These are phyloP conservation scores for Lamprotornis superbus DNA, from an alignment of 2,113 vertebrate species.

Conservation along the genomic window DNA sequence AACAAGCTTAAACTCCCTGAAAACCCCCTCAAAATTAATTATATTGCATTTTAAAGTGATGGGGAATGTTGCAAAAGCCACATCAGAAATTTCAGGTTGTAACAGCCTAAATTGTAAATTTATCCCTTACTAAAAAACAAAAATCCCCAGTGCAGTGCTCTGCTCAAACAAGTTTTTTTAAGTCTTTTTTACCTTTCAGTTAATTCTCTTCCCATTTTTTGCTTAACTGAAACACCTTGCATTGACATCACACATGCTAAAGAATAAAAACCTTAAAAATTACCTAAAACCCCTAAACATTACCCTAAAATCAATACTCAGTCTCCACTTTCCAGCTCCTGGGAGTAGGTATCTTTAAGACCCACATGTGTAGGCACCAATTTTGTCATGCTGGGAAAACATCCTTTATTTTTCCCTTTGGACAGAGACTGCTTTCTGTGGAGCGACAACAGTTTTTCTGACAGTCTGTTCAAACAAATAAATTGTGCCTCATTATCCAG, in stretches of 20 bases:
- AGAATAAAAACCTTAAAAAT: background rate
- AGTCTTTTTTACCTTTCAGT: background rate
- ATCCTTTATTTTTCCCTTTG: background rate
- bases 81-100: background rate
- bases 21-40: background rate
- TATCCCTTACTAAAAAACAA: background rate
- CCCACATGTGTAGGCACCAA: background rate
- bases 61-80: background rate
- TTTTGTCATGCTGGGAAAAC: background rate
- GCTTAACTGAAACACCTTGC: background rate
- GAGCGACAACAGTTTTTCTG: background rate
- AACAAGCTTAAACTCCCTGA: background rate
- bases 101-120: background rate
- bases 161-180: background rate
- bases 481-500: background rate
- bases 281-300: background rate
- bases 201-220: background rate
- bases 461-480: background rate
- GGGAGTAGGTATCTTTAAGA: background rate
- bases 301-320: background rate
- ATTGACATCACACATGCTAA: background rate
- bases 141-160: background rate
- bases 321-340: background rate
- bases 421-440: background rate
- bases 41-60: background rate